A percentile compares a stretch with the other conserved stretches of the same genome.
Evolutionary conservation across 1,140 invertebrate species (phyloP).

Genomic region (Delia radicum): DNA sequence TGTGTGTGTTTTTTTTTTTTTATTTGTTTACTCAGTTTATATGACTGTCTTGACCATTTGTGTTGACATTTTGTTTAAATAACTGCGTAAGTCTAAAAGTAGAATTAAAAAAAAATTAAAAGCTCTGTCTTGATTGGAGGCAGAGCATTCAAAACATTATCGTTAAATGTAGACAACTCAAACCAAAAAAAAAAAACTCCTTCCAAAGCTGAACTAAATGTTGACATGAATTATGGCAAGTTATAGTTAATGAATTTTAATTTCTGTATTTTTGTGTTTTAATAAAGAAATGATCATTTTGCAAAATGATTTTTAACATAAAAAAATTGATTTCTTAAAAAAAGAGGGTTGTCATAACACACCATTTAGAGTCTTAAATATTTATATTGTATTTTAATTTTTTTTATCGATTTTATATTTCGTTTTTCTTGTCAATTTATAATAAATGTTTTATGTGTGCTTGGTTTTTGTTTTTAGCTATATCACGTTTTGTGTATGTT

Average conservation of each 20-base stretch:
- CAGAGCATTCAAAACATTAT: background rate
- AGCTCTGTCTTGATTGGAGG: background rate
- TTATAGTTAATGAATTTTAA: conserved; percentile 17
- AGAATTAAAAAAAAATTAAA: too few relatives aligned
- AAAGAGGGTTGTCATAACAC: background rate
- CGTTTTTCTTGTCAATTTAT: background rate
- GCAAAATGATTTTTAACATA: background rate
- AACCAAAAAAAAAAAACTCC: conserved; percentile 10
- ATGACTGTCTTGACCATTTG: conserved; percentile 20
- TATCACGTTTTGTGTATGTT: conserved; percentile 2
- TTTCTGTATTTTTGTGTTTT: background rate
- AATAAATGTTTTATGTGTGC: background rate
- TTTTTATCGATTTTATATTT: background rate
- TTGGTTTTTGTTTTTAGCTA: background rate
- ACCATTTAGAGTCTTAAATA: background rate
- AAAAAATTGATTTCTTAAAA: background rate
- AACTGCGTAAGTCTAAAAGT: background rate
- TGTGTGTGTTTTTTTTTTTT: background rate
- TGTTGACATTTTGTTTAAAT: conserved; percentile 24
- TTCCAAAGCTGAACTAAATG: conserved; percentile 24
- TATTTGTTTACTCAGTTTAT: background rate
- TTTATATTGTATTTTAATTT: background rate
- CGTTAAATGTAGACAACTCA: background rate
- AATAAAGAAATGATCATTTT: conserved; percentile 6
- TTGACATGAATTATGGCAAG: conserved; percentile 32